Evolutionary conservation across 2,113 vertebrate species (phyloP).

Genomic region (Rynchops niger): DNA sequence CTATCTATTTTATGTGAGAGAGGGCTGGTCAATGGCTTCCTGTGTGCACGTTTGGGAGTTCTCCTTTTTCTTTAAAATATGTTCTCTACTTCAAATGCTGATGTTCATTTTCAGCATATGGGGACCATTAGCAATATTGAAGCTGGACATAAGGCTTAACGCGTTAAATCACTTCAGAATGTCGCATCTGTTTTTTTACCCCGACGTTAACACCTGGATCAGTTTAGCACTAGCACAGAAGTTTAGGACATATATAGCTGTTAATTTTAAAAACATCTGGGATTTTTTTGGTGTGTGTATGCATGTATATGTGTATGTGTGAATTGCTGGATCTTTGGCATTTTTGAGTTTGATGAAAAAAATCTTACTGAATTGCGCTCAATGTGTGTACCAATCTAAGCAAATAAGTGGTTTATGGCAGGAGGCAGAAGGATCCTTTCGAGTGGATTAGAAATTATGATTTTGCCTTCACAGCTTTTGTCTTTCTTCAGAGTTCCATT

Average conservation of each 20-base stretch:
- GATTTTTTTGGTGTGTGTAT: neutral
- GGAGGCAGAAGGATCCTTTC: neutral
- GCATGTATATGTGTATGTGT: neutral
- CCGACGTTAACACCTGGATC: constrained; percentile 76
- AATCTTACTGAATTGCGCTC: neutral
- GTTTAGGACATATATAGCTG: constrained; percentile 61
- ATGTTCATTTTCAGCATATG: constrained; percentile 69
- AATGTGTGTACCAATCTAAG: neutral
- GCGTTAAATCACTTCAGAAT: constrained; percentile 68
- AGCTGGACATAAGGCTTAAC: constrained; percentile 66
- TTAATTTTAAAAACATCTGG: constrained; percentile 77
- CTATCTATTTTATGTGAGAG: constrained; percentile 15
- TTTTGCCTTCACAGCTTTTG: neutral
- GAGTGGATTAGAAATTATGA: neutral
- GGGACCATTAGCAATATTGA: constrained; percentile 62
- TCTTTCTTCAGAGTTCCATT: neutral
- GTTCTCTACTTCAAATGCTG: constrained; percentile 29
- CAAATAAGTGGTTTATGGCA: constrained; percentile 37
- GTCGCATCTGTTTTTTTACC: constrained; percentile 64
- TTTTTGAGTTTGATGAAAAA: constrained; percentile 39
- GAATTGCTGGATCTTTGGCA: constrained; percentile 24
- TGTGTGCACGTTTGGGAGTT: constrained; percentile 27
- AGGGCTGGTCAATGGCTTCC: constrained; percentile 27
- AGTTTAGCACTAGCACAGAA: constrained; percentile 70
- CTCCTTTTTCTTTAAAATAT: constrained; percentile 40